A percentile compares a stretch with the other conserved stretches of the same genome.
Evolutionary conservation across 2,797 vertebrate genomes (phyloP).

Genomic region (Mionectes olivaceus): DNA sequence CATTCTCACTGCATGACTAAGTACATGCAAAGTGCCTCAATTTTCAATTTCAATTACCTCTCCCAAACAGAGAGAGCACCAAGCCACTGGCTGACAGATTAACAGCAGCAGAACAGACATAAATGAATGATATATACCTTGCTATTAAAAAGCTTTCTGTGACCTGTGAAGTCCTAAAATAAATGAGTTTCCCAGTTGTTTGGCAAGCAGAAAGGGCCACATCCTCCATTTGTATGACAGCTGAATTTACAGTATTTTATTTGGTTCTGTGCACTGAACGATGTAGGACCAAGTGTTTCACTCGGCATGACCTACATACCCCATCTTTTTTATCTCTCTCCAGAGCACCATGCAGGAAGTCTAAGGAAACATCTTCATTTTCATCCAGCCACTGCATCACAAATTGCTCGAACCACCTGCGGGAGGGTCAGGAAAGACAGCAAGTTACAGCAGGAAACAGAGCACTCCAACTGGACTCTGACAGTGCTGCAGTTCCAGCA

Average conservation of each 20-base stretch:
- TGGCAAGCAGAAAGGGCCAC: not conserved
- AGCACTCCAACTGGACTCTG: not conserved
- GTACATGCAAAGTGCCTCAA: not conserved
- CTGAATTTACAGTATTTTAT: not conserved
- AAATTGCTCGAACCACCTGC: conserved; percentile 96
- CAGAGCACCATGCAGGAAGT: conserved; percentile 94
- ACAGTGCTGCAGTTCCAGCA: not conserved
- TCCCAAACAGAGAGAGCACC: not conserved
- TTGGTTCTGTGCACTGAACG: not conserved
- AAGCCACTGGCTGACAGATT: not conserved
- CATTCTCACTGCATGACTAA: not conserved
- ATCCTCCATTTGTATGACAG: not conserved
- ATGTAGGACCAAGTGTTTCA: not conserved
- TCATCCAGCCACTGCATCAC: conserved; percentile 97
- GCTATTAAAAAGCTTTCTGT: not conserved
- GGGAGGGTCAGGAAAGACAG: not conserved
- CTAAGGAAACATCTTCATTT: conserved; percentile 97
- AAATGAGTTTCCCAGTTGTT: not conserved
- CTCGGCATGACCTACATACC: conserved; percentile 79
- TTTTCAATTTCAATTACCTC: not conserved
- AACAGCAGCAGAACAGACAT: not conserved
- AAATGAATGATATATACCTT: not conserved
- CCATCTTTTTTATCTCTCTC: conserved; percentile 99
- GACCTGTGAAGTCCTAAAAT: not conserved
- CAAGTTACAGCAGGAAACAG: not conserved